phyloP scores from a whole-genome alignment of 1,140 invertebrate genomes.

The Drosophila arizonae region DNA sequence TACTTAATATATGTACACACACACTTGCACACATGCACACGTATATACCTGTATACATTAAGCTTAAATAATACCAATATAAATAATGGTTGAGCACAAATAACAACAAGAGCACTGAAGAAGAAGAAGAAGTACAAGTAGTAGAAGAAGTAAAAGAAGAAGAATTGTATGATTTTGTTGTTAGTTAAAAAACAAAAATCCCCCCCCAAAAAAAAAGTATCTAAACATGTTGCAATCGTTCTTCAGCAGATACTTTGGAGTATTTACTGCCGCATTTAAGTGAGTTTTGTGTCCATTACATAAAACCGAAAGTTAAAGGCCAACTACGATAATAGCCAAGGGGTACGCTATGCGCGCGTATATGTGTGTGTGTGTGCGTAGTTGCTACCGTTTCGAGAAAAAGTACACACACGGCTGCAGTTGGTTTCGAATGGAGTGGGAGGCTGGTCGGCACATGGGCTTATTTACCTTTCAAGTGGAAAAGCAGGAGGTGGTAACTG shows the following conservation, averaged over 20 bases:
- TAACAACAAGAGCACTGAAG: constrained; percentile 23
- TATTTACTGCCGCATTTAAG: constrained; percentile 60
- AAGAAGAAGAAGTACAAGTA: constrained; percentile 1
- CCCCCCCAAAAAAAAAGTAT: constrained; percentile 34
- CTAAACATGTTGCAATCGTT: constrained; percentile 57
- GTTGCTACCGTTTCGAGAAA: constrained; percentile 27
- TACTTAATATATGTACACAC: constrained; percentile 24
- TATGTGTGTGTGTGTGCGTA: neutral
- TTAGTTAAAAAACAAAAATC: neutral
- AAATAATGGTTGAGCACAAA: constrained; percentile 52
- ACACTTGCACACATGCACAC: neutral
- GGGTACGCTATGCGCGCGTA: neutral
- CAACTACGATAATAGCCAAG: constrained; percentile 36
- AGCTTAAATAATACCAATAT: constrained; percentile 65
- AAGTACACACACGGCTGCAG: constrained; percentile 22
- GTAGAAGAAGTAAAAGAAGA: constrained; percentile 11
- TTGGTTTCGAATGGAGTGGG: neutral
- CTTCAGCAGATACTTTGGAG: constrained; percentile 41
- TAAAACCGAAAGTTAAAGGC: constrained; percentile 59
- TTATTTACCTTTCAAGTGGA: constrained; percentile 60
- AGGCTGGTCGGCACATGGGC: constrained; percentile 46
- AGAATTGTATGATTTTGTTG: constrained; percentile 24
- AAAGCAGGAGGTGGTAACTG: constrained; percentile 12
- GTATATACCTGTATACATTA: constrained; percentile 47
- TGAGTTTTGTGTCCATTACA: constrained; percentile 66